Percentiles rank a stretch among this genome's conserved stretches.
These are phyloP conservation scores for Gasteruption jaculator DNA, from an alignment of 2,888 invertebrate genomes.

Conservation along the genomic window DNA sequence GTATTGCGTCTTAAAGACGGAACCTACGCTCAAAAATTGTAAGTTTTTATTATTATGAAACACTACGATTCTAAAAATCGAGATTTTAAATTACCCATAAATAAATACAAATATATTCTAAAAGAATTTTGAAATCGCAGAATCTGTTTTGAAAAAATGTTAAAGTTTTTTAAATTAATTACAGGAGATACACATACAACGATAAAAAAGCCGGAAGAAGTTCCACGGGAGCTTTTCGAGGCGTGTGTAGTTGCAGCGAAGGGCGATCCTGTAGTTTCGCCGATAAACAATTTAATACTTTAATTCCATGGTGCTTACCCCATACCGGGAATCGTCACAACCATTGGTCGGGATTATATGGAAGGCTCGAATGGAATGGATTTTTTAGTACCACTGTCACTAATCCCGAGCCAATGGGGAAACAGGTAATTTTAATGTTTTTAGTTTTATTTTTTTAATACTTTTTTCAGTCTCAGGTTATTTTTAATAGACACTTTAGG, in stretches of 20 bases:
- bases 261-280: slow-evolving; percentile 63
- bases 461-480: too few relatives aligned
- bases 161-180: slow-evolving; percentile 8
- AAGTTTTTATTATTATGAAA: too few relatives aligned
- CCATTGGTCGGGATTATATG: slow-evolving; percentile 84
- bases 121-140: slow-evolving; percentile 5
- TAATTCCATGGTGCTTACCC: slow-evolving; percentile 86
- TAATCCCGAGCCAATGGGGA: slow-evolving; percentile 88
- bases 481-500: not conserved
- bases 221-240: slow-evolving; percentile 55
- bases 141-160: not conserved
- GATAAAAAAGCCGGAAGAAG: slow-evolving; percentile 56
- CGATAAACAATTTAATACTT: slow-evolving; percentile 75
- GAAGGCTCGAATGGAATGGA: slow-evolving; percentile 76
- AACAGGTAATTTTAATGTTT: slow-evolving; percentile 60
- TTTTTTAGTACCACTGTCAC: slow-evolving; percentile 81
- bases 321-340: slow-evolving; percentile 83
- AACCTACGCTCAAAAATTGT: slow-evolving; percentile 61
- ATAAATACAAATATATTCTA: not conserved
- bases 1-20: slow-evolving; percentile 68
- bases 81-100: not conserved
- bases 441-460: too few relatives aligned
- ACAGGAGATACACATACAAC: slow-evolving; percentile 55
- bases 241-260: slow-evolving; percentile 74
- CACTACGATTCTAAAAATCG: too few relatives aligned